These are phyloP conservation scores for Dermatemys mawii DNA, from an alignment of 2,113 vertebrate genomes.

Conservation along the genomic window DNA sequence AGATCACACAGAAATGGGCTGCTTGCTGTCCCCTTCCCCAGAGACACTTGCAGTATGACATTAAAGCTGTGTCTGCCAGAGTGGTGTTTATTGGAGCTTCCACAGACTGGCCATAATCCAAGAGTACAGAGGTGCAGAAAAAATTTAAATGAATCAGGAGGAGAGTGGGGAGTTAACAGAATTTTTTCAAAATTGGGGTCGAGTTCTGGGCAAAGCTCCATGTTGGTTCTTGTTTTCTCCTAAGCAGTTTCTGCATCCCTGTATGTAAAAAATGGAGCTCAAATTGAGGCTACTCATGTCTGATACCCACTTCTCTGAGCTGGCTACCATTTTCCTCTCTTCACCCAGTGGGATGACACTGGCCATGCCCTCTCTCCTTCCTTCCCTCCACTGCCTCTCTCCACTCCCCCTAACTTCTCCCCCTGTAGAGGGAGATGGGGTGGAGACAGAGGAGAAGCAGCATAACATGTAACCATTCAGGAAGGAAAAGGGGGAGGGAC, in stretches of 20 bases:
- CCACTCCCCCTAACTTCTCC: neutral
- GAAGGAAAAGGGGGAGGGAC: neutral
- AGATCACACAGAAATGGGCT: neutral
- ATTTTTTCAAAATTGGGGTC: neutral
- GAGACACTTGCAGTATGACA: neutral
- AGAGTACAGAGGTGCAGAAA: neutral
- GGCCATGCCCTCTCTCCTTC: rapidly evolving
- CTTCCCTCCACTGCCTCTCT: neutral
- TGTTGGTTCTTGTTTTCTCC: neutral
- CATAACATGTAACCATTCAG: neutral
- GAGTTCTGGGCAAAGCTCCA: neutral
- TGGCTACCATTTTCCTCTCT: rapidly evolving
- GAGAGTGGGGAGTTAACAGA: neutral
- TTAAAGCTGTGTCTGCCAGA: slow-evolving; percentile 34
- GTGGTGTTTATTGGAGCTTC: neutral
- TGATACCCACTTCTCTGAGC: no score
- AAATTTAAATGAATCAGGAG: neutral
- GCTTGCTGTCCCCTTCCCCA: rapidly evolving
- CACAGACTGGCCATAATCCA: neutral
- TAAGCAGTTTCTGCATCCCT: neutral
- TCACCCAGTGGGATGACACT: rapidly evolving
- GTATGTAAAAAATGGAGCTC: neutral
- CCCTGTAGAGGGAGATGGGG: no score
- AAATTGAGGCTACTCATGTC: rapidly evolving
- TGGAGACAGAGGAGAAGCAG: neutral